Evolutionary conservation across 1,140 invertebrate species (phyloP).

Genomic region (Megalopta genalis): DNA sequence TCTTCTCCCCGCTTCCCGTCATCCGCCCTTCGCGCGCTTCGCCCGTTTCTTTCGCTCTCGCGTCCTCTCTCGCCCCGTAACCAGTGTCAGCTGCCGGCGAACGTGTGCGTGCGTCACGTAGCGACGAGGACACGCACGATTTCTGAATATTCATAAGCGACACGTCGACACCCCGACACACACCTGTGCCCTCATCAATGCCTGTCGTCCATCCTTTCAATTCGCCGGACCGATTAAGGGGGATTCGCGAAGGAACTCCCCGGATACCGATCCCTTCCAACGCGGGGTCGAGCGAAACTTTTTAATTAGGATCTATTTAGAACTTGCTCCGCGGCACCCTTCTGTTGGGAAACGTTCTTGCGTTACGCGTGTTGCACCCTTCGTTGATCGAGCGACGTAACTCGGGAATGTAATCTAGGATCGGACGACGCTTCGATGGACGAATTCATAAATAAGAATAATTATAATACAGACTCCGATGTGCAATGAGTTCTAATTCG

Average conservation of each 20-base stretch:
- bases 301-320: too few relatives aligned
- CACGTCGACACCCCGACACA: constrained; percentile 38
- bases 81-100: constrained; percentile 43
- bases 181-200: constrained; percentile 34
- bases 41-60: constrained; percentile 13
- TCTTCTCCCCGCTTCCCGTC: not conserved
- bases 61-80: constrained; percentile 9
- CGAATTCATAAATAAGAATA: too few relatives aligned
- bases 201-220: constrained; percentile 42
- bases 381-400: too few relatives aligned
- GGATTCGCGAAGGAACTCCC: not conserved
- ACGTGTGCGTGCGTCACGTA: constrained; percentile 60
- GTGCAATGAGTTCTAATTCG: too few relatives aligned
- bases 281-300: too few relatives aligned
- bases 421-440: too few relatives aligned
- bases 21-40: not conserved
- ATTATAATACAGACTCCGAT: too few relatives aligned
- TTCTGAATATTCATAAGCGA: constrained; percentile 69
- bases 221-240: constrained; percentile 44
- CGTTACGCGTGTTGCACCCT: too few relatives aligned
- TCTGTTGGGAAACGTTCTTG: too few relatives aligned
- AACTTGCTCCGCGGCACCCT: too few relatives aligned
- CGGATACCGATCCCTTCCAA: not conserved
- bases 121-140: constrained; percentile 60
- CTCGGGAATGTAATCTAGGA: too few relatives aligned